Evolutionary conservation across 2,888 invertebrate genomes (phyloP).

Genomic region (Apodemia duryi): DNA sequence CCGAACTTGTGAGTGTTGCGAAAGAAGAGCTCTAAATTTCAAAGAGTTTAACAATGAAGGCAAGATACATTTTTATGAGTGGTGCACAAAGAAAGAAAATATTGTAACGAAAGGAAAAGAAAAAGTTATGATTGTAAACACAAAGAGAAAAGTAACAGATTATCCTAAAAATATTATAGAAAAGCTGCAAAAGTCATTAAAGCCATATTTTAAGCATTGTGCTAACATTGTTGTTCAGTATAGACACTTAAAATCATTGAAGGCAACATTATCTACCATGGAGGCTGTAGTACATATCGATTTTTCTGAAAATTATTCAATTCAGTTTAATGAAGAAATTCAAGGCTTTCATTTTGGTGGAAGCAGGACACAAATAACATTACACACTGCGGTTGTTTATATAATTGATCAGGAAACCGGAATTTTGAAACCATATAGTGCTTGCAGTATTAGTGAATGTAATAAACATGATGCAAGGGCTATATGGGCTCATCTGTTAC

Average conservation of each 20-base stretch:
- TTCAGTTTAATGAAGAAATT: no score
- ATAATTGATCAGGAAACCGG: background rate
- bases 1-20: slow-evolving; percentile 24
- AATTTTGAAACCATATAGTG: no score
- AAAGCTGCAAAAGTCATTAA: slow-evolving; percentile 15
- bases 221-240: slow-evolving; percentile 16
- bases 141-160: slow-evolving; percentile 14
- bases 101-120: slow-evolving; percentile 22
- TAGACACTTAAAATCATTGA: slow-evolving; percentile 7
- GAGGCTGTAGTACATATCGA: no score
- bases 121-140: slow-evolving; percentile 22
- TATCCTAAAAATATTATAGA: slow-evolving; percentile 14
- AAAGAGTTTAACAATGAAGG: slow-evolving; percentile 25
- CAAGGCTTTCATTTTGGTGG: background rate
- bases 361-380: background rate
- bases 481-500: no score
- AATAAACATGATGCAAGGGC: no score
- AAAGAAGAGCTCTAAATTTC: slow-evolving; percentile 22
- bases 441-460: no score
- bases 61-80: slow-evolving; percentile 22
- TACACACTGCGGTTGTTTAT: background rate
- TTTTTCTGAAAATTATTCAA: no score
- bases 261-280: background rate
- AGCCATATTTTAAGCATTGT: slow-evolving; percentile 17
- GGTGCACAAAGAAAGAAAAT: slow-evolving; percentile 21